Percentiles rank a stretch among this genome's conserved stretches.
phyloP scores from a whole-genome alignment of 2,797 vertebrate species.

The Epinephelus coioides region DNA sequence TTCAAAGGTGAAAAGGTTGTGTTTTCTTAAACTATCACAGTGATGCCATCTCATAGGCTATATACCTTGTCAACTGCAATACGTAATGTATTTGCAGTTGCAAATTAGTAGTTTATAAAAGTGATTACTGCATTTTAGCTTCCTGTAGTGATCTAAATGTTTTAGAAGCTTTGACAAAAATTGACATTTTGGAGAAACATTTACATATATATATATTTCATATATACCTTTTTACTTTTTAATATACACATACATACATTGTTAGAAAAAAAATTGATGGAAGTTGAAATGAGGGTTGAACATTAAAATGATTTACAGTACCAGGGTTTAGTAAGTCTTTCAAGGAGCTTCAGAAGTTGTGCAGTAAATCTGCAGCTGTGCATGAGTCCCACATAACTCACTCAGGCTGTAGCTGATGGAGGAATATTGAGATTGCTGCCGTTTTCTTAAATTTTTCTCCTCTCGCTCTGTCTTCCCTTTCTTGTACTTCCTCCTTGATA shows the following conservation, averaged over 20 bases:
- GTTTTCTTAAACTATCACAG: too few species aligned
- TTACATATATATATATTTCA: background rate
- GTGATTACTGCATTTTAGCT: too few species aligned
- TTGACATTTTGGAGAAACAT: background rate
- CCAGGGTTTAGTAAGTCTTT: conserved; percentile 18
- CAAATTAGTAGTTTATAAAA: too few species aligned
- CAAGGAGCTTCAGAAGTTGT: conserved; percentile 33
- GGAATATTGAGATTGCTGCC: conserved; percentile 18
- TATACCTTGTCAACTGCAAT: too few species aligned
- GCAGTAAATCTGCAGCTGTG: conserved; percentile 34
- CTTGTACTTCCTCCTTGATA: background rate
- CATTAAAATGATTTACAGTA: conserved; percentile 1
- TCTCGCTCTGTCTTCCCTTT: background rate
- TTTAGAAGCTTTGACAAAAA: background rate
- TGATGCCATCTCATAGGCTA: too few species aligned
- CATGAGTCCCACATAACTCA: conserved; percentile 13
- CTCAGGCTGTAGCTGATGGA: conserved; percentile 14
- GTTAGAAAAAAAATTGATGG: background rate
- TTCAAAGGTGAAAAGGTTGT: too few species aligned
- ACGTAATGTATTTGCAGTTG: too few species aligned
- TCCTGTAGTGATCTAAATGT: too few species aligned
- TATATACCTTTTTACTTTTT: background rate
- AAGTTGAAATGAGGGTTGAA: background rate
- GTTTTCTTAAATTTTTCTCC: background rate
- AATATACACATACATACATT: background rate